phyloP scores from a whole-genome alignment of 1,140 invertebrate species.

The Drosophila bocqueti region DNA sequence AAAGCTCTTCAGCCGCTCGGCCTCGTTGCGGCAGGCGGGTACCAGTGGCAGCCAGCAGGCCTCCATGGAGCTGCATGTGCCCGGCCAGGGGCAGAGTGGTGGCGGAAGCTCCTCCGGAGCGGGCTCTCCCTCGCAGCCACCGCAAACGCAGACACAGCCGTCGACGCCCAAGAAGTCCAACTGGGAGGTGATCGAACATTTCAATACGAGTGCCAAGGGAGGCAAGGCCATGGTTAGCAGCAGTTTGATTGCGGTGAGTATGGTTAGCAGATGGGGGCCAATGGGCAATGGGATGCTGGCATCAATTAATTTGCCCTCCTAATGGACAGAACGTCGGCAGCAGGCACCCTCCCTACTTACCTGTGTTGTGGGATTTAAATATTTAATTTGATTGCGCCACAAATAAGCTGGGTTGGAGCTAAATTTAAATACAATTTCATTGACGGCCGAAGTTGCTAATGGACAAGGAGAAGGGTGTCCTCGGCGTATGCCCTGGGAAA shows the following conservation, averaged over 20 bases:
- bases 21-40: constrained; percentile 79
- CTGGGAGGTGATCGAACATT: constrained; percentile 95
- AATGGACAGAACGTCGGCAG: constrained; percentile 62
- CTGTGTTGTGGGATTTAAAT: constrained; percentile 61
- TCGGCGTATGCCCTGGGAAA: constrained; percentile 1
- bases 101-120: constrained; percentile 39
- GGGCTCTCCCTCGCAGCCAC: constrained; percentile 61
- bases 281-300: constrained; percentile 37
- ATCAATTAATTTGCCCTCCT: constrained; percentile 75
- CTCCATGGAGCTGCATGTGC: constrained; percentile 81
- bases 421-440: constrained; percentile 72
- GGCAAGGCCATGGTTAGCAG: constrained; percentile 86
- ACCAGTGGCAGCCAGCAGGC: constrained; percentile 61
- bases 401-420: constrained; percentile 41
- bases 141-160: constrained; percentile 86
- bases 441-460: constrained; percentile 9
- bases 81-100: constrained; percentile 54
- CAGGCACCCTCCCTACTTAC: constrained; percentile 26
- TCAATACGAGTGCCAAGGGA: constrained; percentile 86
- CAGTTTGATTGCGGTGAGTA: constrained; percentile 87
- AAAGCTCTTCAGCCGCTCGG: constrained; percentile 82
- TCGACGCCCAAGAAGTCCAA: constrained; percentile 91
- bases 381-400: constrained; percentile 76
- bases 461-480: neutral
- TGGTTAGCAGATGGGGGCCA: neutral